Conservation (phyloP, 2,113 vertebrate genomes). For the Onychostruthus taczanowskii region DNA sequence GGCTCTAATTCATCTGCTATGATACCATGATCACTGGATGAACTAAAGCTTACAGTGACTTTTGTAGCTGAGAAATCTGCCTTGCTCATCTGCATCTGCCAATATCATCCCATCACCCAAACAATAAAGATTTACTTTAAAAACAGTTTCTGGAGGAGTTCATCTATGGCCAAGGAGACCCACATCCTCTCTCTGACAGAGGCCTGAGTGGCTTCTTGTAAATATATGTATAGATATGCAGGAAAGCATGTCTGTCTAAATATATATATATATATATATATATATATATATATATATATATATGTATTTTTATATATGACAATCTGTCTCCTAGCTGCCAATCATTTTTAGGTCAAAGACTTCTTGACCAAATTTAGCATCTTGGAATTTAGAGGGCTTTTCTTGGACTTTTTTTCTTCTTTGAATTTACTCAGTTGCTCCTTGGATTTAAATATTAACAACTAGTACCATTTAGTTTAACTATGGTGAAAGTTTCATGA, state of each 20-base stretch:
- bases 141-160: neutral
- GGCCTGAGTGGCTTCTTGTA: neutral
- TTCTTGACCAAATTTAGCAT: neutral
- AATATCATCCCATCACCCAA: neutral
- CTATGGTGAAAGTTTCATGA: neutral
- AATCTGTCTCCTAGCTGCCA: neutral
- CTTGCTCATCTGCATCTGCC: neutral
- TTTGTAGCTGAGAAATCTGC: neutral
- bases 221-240: neutral
- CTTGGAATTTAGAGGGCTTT: neutral
- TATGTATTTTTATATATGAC: neutral
- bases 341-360: neutral
- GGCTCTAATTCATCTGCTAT: neutral
- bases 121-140: neutral
- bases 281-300: neutral
- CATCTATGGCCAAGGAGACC: neutral
- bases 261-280: neutral
- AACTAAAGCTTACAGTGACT: neutral
- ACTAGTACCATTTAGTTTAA: neutral
- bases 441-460: neutral
- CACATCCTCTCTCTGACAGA: neutral
- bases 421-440: neutral
- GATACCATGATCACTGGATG: neutral
- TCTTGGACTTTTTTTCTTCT: neutral
- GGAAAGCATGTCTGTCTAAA: neutral